A percentile compares a stretch with the other conserved stretches of the same genome.
Evolutionary conservation across 2,888 invertebrate species (phyloP).

Genomic region (Allophyes oxyacanthae): DNA sequence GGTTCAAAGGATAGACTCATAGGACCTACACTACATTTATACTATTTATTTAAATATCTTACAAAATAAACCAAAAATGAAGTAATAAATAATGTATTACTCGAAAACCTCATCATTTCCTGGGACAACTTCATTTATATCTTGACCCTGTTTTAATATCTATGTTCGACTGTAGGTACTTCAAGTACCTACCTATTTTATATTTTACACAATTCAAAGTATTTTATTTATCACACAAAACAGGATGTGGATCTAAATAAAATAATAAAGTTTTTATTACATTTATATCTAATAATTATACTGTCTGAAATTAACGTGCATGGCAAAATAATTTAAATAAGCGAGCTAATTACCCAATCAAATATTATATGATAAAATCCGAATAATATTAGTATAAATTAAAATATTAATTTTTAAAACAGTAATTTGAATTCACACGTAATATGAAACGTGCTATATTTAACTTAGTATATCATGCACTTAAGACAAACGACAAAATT

Average conservation of each 20-base stretch:
- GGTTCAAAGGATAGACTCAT: too few species aligned
- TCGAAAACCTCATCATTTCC: too few species aligned
- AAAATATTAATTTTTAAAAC: conserved; percentile 23
- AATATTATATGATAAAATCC: conserved; percentile 27
- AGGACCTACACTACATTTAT: too few species aligned
- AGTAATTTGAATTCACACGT: conserved; percentile 35
- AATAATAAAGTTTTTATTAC: background rate
- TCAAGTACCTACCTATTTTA: too few species aligned
- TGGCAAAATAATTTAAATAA: conserved; percentile 1
- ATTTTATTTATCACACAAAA: background rate
- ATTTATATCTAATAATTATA: conserved; percentile 10
- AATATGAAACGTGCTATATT: conserved; percentile 12
- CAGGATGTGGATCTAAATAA: conserved; percentile 4
- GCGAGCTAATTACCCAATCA: conserved; percentile 19
- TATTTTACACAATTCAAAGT: too few species aligned
- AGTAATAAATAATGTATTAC: too few species aligned
- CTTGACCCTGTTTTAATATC: too few species aligned
- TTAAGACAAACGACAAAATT: conserved; percentile 21
- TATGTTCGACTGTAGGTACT: too few species aligned
- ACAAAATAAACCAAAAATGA: too few species aligned
- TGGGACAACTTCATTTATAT: too few species aligned
- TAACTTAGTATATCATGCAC: conserved; percentile 23
- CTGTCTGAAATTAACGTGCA: conserved; percentile 8
- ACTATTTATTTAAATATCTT: too few species aligned
- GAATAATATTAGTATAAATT: conserved; percentile 5